Base-by-base conservation (phyloP, 2,888 invertebrate genomes). In the Dasypolia templi region DNA sequence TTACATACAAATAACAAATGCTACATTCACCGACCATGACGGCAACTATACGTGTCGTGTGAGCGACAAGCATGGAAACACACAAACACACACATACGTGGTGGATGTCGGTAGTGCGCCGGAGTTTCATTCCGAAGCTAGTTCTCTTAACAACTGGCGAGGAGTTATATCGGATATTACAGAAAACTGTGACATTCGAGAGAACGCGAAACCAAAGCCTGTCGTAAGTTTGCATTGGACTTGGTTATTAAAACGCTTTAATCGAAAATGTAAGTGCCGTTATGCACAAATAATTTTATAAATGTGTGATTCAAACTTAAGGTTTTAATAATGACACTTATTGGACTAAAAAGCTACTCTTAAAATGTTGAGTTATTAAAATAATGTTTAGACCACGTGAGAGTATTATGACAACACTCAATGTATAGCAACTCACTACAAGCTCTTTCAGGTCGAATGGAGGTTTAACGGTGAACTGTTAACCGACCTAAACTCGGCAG, bases 21-120 rank as follows among this genome's bases (percentile, higher is more conserved):
- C 79, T 29, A 22, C 71, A 9, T 7, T 22, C 1, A 4, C 5
- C 2, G 0, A 59, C 11, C 35, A 75, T 0, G 88, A 86, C 2
- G 88, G 88, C 9, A 87, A 87, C 44, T 88, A 88, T n/a, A 87
- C 85, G 1, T 88, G 88, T 17, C 86, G 76, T 39, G 87, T 85
- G 22, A 88, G 79, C 26, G 85, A 83, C 63, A 68, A 62, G n/a
- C 64, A 79, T 9, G 86, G 86, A 11, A 35, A 77, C 2, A 69
- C 76, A 42, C 19, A 63, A 6, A 85, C 85, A 65, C 77, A 83
- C 11, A 87, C 89, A 0, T 87, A 83, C 29, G 71, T 72, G 2
- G 83, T 89, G 1, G 61, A 82, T 0, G 83, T 89, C 3, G 89
- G 87, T 11, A 62, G 11, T 11, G 56, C 74, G 1, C 89, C 89